These are phyloP conservation scores for Pheosia tremula DNA, from an alignment of 2,888 invertebrate genomes.

Conservation along the genomic window DNA sequence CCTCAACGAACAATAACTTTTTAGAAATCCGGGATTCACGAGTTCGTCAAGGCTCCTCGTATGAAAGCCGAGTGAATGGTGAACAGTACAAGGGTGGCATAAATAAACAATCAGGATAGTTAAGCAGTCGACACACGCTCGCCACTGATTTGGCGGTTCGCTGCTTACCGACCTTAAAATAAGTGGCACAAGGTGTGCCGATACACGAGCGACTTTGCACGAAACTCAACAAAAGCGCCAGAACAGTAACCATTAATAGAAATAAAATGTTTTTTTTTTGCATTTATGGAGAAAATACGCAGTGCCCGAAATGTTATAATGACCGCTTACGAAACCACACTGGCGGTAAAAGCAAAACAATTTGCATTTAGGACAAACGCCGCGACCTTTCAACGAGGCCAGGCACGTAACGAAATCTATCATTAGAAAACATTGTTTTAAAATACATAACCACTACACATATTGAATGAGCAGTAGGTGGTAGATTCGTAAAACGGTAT, in stretches of 20 bases:
- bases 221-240: slow-evolving; percentile 10
- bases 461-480: neutral
- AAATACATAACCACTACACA: neutral
- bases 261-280: slow-evolving; percentile 13
- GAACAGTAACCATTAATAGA: slow-evolving; percentile 2
- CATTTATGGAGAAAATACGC: slow-evolving; percentile 22
- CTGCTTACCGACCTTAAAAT: slow-evolving; percentile 43
- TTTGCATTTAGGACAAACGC: slow-evolving; percentile 60
- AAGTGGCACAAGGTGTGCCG: slow-evolving; percentile 52
- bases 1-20: slow-evolving; percentile 26
- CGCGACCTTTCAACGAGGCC: slow-evolving; percentile 55
- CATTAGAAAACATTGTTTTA: slow-evolving; percentile 30
- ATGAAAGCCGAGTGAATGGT: slow-evolving; percentile 34
- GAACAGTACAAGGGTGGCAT: slow-evolving; percentile 35
- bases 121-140: slow-evolving; percentile 48
- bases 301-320: slow-evolving; percentile 21
- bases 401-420: slow-evolving; percentile 31
- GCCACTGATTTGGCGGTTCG: slow-evolving; percentile 40
- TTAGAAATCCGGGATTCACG: slow-evolving; percentile 33
- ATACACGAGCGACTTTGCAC: slow-evolving; percentile 25
- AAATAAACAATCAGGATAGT: slow-evolving; percentile 37
- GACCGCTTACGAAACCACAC: slow-evolving; percentile 44
- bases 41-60: slow-evolving; percentile 26
- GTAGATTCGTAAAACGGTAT: neutral
- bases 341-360: slow-evolving; percentile 51